Base-by-base conservation (phyloP, 2,888 invertebrate species). In the Drosophila peninsularis region DNA sequence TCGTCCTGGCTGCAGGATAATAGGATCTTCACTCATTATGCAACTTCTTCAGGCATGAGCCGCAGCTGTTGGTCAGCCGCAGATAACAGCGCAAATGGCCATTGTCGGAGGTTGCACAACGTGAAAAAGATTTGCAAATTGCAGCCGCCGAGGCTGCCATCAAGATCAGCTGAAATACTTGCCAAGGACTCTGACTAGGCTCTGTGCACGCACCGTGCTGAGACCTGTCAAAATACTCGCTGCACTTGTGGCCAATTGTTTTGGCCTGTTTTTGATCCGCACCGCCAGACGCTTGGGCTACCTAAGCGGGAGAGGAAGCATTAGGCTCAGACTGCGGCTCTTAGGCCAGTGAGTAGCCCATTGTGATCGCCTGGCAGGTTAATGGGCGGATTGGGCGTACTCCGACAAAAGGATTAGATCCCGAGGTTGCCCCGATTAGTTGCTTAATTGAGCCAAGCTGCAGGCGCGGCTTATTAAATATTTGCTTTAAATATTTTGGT, bases 391-490 rank as follows among this genome's bases (percentile, higher is more conserved):
- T 60, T 64, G 50, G 53, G 63, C 60, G n/a, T 50, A 53, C 53
- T 32, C 41, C 14, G 52, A 78, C 67, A 78, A 80, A 80, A 75
- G 85, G 76, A 75, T 87, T 88, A 89, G 68, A 70, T 63, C 30
- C 70, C 70, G 80, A 86, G 86, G 89, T 89, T 90, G 83, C 69
- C 55, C 65, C 77, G 83, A 76, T 91, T 89, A 88, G 80, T 75
- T 82, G 80, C 77, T 90, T 90, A 90, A 90, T 90, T 91, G 90
- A 82, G 86, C 83, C 83, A 75, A 90, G 88, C 81, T 80, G 82
- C 75, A 88, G 71, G 80, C 70, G 67, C 71, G 62, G 82, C 80
- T 78, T 84, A 78, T 87, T 69, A 85, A 85, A 88, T 85, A 85
- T 85, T 85, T 85, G 89, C 82, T 56, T 78, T 65, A 87, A 85